These are phyloP conservation scores for Montipora efflorescens DNA, from an alignment of 64 coral and sea anemone species.

Conservation along the genomic window DNA sequence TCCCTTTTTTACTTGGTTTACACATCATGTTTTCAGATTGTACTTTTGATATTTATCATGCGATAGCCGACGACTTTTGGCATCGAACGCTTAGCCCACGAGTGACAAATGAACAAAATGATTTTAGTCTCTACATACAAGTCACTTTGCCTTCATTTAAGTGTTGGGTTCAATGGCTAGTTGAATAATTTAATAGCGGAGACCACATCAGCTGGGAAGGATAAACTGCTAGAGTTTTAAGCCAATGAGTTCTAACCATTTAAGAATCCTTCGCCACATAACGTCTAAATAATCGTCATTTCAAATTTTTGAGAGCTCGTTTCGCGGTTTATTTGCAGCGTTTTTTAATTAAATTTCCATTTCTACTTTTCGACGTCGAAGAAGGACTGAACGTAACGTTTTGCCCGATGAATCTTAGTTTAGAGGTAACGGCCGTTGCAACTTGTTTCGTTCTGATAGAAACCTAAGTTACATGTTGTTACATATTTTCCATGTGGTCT, in stretches of 20 bases:
- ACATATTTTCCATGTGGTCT: background rate
- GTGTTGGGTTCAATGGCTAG: background rate
- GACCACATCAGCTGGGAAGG: background rate
- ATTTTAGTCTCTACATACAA: background rate
- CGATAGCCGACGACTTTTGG: background rate
- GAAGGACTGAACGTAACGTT: too few species aligned
- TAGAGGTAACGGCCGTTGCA: too few species aligned
- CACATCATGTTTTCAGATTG: background rate
- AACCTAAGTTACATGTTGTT: background rate
- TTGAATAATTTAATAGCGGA: constrained; percentile 6
- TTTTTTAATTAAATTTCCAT: too few species aligned
- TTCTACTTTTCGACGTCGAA: too few species aligned
- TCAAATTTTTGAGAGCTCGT: background rate
- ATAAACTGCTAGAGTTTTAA: background rate
- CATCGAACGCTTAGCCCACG: background rate
- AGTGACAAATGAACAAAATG: background rate
- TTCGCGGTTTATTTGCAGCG: background rate
- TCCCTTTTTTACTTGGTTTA: background rate
- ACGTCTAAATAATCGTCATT: background rate
- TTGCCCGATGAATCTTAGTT: too few species aligned
- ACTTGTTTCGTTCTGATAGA: background rate
- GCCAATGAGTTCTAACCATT: constrained; percentile 6
- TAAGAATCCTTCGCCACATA: background rate
- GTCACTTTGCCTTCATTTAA: background rate
- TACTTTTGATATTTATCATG: background rate